Evolutionary conservation across 2,797 vertebrate genomes (phyloP).

Genomic region (Pangasius macronema): DNA sequence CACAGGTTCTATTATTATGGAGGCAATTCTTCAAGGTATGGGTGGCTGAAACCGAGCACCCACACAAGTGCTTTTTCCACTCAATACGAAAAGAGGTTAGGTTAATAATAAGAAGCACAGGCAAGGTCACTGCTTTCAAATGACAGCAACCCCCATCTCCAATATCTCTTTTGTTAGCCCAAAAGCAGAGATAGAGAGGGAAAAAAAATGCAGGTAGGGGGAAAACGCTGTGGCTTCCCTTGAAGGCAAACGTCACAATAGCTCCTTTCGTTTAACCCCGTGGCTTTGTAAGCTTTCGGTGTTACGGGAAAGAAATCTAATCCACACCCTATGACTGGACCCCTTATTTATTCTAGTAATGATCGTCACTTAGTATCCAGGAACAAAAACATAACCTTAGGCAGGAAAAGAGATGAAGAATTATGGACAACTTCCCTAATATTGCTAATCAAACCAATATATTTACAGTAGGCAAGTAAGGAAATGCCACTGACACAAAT

Average conservation of each 20-base stretch:
- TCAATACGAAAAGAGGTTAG: slow-evolving; percentile 50
- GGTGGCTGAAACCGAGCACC: slow-evolving; percentile 49
- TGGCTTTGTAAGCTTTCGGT: slow-evolving; percentile 60
- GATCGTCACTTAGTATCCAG: too few species aligned
- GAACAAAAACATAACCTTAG: slow-evolving; percentile 35
- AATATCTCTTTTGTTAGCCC: slow-evolving; percentile 62
- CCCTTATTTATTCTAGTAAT: too few species aligned
- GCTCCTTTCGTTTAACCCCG: slow-evolving; percentile 57
- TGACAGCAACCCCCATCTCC: slow-evolving; percentile 55
- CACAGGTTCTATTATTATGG: slow-evolving; percentile 60
- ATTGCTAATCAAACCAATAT: slow-evolving; percentile 7
- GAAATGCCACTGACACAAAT: background rate
- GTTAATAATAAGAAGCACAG: slow-evolving; percentile 54
- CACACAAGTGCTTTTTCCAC: slow-evolving; percentile 53
- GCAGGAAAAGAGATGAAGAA: background rate
- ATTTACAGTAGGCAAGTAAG: background rate
- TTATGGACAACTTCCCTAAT: slow-evolving; percentile 4
- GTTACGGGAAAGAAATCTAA: too few species aligned
- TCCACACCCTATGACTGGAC: too few species aligned
- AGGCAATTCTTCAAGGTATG: slow-evolving; percentile 56
- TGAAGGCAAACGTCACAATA: slow-evolving; percentile 48
- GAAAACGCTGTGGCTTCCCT: slow-evolving; percentile 50
- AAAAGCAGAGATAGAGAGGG: background rate
- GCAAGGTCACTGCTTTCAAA: slow-evolving; percentile 61
- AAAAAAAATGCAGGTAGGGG: slow-evolving; percentile 21